These are phyloP conservation scores for Pristis pectinata DNA, from an alignment of 2,797 vertebrate species.

Conservation along the genomic window DNA sequence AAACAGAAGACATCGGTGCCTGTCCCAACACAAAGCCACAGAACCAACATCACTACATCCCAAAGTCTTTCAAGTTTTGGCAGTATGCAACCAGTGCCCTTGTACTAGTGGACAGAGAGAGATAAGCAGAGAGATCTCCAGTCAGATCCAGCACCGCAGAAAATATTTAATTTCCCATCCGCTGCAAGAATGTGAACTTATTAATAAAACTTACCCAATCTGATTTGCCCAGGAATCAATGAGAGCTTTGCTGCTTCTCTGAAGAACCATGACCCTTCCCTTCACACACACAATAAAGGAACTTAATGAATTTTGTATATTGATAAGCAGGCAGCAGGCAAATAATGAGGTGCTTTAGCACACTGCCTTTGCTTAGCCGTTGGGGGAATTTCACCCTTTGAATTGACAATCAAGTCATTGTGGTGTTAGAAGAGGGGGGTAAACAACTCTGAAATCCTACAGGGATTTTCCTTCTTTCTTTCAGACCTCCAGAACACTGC, in stretches of 20 bases:
- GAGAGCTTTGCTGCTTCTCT: neutral
- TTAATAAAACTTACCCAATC: neutral
- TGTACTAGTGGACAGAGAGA: neutral
- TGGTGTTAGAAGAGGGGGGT: neutral
- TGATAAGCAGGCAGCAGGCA: neutral
- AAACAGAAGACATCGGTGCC: neutral
- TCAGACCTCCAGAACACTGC: neutral
- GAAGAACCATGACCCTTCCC: neutral
- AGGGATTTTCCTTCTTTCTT: neutral
- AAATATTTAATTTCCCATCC: neutral
- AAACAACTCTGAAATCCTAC: neutral
- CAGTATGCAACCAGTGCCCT: neutral
- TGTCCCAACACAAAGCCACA: neutral
- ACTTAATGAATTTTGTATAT: neutral
- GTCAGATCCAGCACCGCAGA: neutral
- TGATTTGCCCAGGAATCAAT: neutral
- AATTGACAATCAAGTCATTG: neutral
- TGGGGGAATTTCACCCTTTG: neutral
- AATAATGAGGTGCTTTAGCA: neutral
- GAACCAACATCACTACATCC: neutral
- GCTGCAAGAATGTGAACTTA: neutral
- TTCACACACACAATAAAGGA: neutral
- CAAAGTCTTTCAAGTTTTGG: neutral
- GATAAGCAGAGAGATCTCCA: neutral
- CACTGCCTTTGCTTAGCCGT: neutral